Base-by-base conservation (phyloP, 2,113 vertebrate species). In the Myxocyprinus asiaticus region DNA sequence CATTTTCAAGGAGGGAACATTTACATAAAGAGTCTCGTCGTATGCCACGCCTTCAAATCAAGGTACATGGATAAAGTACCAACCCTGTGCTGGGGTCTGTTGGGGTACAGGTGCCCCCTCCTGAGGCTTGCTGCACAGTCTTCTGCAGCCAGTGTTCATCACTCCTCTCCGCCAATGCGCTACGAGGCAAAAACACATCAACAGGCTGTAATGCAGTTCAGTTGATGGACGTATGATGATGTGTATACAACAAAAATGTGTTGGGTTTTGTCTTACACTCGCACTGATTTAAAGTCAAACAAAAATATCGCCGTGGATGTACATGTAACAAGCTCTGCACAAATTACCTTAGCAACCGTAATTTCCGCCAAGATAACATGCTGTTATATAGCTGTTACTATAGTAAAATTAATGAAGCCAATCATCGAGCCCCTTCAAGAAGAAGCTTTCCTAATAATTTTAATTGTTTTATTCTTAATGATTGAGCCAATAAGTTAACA, bases 121-220 rank as follows among this genome's bases (percentile, higher is more conserved):
- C 17, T 88, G 87, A 3, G 88, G 88, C 86, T 93, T 93, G 81
- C 7, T 90, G 73, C 93, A 93, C 88, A 93, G 83, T 75, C 90
- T 90, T 47, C 67, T 69, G 44, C 55, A 82, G 55, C 81, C 79
- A 76, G 72, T 67, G 53, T 84, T 80, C 10, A 67, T 47, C 4
- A 76, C 11, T 15, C 59, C 83, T 82, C 82, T 87, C 80, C 82
- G 73, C 79, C 78, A 68, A 33, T 84, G 87, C 47, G 87, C 93
- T 94, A 80, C n/a, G 55, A 11, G 55, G 22, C 22, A 33, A 58
- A 58, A 58, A 48, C 47, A 48, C 9, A 6, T 7, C 6, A 48
- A 48, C 5, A 48, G 47, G 47, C 2, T 2, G 6, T 48, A 33
- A 33, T 33, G 22, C 22, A 33, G 22, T 33, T 33, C 22, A 33